Percentiles rank a stretch among this genome's conserved stretches.
Conservation (phyloP, 2,888 invertebrate genomes). For the Mamestra brassicae region DNA sequence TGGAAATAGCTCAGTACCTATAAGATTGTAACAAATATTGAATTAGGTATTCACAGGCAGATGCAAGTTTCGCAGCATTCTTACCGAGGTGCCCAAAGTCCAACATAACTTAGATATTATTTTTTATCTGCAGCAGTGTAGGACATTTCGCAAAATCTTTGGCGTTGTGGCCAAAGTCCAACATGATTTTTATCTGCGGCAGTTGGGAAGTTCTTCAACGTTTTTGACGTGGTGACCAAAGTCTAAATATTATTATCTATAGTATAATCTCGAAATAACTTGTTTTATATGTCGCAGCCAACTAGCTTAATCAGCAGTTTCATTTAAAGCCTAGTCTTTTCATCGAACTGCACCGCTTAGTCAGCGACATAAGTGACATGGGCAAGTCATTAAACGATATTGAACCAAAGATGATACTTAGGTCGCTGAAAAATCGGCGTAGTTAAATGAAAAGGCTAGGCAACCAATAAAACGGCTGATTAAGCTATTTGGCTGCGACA, state of each 20-base stretch:
- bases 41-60: not conserved
- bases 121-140: not conserved
- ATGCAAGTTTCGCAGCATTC: not conserved
- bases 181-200: not conserved
- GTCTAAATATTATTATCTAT: slow-evolving; percentile 7
- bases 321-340: too few relatives aligned
- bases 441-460: too few relatives aligned
- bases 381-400: too few relatives aligned
- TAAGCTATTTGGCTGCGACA: too few relatives aligned
- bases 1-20: not conserved
- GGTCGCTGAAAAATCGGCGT: too few relatives aligned
- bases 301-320: too few relatives aligned
- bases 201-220: not conserved
- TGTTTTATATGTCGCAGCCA: not conserved
- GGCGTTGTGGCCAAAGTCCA: not conserved
- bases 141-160: too few relatives aligned
- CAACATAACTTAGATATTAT: not conserved
- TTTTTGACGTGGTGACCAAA: not conserved
- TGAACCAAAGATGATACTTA: too few relatives aligned
- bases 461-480: too few relatives aligned
- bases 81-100: not conserved
- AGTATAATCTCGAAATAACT: slow-evolving; percentile 23
- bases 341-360: too few relatives aligned
- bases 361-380: too few relatives aligned
- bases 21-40: not conserved